Evolutionary conservation across 2,113 vertebrate species (phyloP), one percentile per base, ranked within the genome.

Genomic region (Addax nasomaculatus): DNA sequence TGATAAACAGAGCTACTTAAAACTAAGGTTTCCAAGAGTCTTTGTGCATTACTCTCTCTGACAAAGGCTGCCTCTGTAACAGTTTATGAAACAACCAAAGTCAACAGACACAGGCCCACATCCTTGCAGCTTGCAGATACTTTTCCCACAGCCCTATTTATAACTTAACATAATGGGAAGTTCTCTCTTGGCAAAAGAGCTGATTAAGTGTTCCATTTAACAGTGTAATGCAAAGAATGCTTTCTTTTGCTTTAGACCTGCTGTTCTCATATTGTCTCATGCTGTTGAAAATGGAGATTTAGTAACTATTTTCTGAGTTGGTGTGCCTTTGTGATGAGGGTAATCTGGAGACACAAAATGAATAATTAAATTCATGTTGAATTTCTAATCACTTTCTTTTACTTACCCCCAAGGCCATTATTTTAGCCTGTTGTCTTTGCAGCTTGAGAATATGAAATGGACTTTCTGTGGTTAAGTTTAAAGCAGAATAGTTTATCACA

Each of bases 151-250:
- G 16, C 47, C 84, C n/a, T 98, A 95, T 97, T 96, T 98, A 94
- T 73, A 98, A 87, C 76, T 97, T 58, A 86, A 91, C 85, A 90
- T 93, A 98, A 98, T 89, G 43, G 67, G 93, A 98, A 96, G 95
- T 23, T 98, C 97, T 97, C 76, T 98, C 93, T 97, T 98, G 98
- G 94, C 90, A 98, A 96, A 96, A 87, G 80, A 96, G 60, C 83
- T 98, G 97, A 98, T 98, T 98, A 98, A 98, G 96, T 97, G 97
- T 98, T 98, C 96, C 94, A 97, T 98, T 98, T 98, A 98, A 97
- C 96, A 98, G 70, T 39, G 76, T 47, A 96, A 98, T 92, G 87
- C 81, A 98, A 98, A 97, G 85, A 98, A 98, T 81, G 5, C 17
- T 98, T 96, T 96, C 81, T 97, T 98, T 93, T 97, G 43, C 79